Base-by-base conservation (phyloP, 2,797 vertebrate species). In the Merluccius polli region DNA sequence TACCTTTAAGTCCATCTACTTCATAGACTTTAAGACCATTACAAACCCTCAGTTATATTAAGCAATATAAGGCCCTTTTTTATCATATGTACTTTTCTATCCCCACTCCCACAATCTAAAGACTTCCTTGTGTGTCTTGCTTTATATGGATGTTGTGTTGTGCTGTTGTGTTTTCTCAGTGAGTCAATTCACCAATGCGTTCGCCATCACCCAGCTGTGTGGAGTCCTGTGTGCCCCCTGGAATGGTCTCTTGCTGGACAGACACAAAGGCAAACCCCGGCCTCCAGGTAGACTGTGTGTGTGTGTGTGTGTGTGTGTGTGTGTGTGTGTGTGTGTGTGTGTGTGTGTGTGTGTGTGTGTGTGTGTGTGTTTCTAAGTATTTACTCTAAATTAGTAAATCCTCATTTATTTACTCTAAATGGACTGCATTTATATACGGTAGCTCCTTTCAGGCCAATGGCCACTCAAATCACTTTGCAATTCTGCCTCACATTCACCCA, bases 221-320 rank as follows among this genome's bases (percentile, higher is more conserved):
- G 95, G 95, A 2, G 92, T 96, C 48, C 89, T 97, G 31, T 96
- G 92, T 0, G 95, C 95, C 38, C 96, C 96, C 6, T 96, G 95
- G 95, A 97, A 97, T 0, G 96, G 96, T 0, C 82, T 97, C 75
- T 92, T 97, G 79, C 94, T 97, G 73, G 96, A 97, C 92, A 80
- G 90, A 44, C 93, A 96, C 84, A 96, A 95, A 75, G 89, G 87
- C n/a, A 93, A 89, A 73, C 84, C 84, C 36, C 76, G 84, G n/a
- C 79, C 85, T 33, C 78, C 87, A 68, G 92, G 93, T 94, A 78
- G 82, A 81, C 48, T 68, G 2, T 27, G 21, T 27, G 18, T 27
- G 6, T 72, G 44, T 76, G 2, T 69, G 6, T 69, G 67, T 32
- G 3, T 69, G 67, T 69, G 15, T 69, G 67, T 69, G 1, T 31